These are phyloP conservation scores for Sciurus carolinensis DNA, from an alignment of 2,797 vertebrate species.

Conservation along the genomic window DNA sequence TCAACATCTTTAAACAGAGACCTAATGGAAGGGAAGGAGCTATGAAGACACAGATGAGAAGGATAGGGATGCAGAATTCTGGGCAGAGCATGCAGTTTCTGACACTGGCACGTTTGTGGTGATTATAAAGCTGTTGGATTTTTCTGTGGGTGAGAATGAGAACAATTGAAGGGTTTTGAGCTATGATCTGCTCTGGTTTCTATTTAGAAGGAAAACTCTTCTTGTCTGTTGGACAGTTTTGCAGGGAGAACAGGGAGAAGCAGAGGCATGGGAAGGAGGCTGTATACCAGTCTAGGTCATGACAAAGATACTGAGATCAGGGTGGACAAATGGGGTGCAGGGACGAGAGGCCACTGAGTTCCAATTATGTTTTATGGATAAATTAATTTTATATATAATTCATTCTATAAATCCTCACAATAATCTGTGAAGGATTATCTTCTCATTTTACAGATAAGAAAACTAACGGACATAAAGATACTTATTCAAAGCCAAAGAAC, in stretches of 20 bases:
- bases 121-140: neutral
- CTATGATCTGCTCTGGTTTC: constrained; percentile 6
- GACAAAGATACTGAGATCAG: rapidly evolving
- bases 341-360: neutral
- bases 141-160: constrained; percentile 1
- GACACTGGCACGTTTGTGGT: neutral
- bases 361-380: neutral
- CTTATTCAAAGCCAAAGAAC: constrained; percentile 40
- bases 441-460: constrained; percentile 37
- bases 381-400: neutral
- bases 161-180: neutral
- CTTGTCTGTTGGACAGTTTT: neutral
- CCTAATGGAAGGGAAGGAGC: neutral
- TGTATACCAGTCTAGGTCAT: neutral
- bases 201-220: constrained; percentile 34
- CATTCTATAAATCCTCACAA: neutral
- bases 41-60: neutral
- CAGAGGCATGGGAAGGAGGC: neutral
- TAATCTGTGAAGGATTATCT: neutral
- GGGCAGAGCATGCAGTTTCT: neutral
- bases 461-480: neutral
- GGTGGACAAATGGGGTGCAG: neutral
- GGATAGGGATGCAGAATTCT: neutral
- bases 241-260: neutral
- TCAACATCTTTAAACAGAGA: neutral